These are phyloP conservation scores for Acanthornis magna DNA, from an alignment of 2,797 vertebrate species.

Conservation along the genomic window DNA sequence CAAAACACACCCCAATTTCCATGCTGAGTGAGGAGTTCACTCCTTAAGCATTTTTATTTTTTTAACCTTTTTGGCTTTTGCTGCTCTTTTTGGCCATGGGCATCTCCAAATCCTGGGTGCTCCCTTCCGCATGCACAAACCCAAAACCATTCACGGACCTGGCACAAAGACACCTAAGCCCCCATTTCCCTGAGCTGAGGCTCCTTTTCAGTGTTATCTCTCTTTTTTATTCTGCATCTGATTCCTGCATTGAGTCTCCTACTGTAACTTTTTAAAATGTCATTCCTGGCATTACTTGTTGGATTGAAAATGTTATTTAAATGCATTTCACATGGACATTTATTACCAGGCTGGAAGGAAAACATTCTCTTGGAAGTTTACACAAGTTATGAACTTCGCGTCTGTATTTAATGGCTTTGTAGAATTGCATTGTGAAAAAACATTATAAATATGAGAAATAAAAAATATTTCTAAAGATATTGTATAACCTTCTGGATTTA, in stretches of 20 bases:
- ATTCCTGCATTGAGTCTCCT: accelerated
- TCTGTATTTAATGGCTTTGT: neutral
- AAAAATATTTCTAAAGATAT: neutral
- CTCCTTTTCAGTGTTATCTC: neutral
- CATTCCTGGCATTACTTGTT: neutral
- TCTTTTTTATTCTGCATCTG: neutral
- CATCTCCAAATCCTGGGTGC: neutral
- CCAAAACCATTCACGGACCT: neutral
- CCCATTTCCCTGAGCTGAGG: accelerated
- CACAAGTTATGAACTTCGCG: neutral
- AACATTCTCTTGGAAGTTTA: neutral
- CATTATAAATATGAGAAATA: neutral
- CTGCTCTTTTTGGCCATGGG: neutral
- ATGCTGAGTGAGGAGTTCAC: no score
- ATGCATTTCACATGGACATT: neutral
- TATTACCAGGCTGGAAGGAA: neutral
- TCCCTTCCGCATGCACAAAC: accelerated
- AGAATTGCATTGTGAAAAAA: neutral
- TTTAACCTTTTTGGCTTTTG: neutral
- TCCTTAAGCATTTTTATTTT: accelerated
- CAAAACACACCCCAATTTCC: accelerated
- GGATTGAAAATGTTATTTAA: constrained; percentile 16
- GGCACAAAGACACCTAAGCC: neutral
- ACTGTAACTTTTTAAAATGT: neutral
- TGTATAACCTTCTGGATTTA: neutral